Evolutionary conservation across 2,113 vertebrate genomes (phyloP), one percentile per base, ranked within the genome.

Genomic region (Girardinichthys multiradiatus): DNA sequence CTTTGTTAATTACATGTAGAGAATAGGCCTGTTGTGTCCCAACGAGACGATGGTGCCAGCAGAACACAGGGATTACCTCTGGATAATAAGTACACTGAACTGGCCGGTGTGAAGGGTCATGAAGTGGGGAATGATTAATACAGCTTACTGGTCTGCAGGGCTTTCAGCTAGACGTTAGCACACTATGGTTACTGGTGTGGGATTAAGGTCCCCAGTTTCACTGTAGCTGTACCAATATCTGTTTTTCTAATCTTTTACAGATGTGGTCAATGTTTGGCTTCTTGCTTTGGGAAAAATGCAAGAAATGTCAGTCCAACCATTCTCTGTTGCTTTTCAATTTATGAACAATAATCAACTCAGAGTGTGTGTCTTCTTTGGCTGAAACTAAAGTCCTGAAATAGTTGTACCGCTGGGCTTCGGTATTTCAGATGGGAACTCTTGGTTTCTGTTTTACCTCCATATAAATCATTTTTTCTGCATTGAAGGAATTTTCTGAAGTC

Each of bases 11-110:
- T 78, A 86, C 81, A 17, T 58, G 82, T 76, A 72, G 75, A 91
- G 89, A 92, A 92, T 77, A 62, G 90, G 81, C 76, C 86, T 61
- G 78, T 92, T 91, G 90, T 92, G 86, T 75, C 63, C 67, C 30
- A 4, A 77, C 76, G 86, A 83, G 81, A 85, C 83, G 74, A 90
- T 77, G 81, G 85, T 80, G 80, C 80, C 84, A 64, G 86, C 69
- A 68, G 87, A 86, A 90, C 83, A 80, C 81, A 74, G 67, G 89
- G 90, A 91, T 92, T 91, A 91, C 81, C 70, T 60, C 57, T 1
- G 31, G 78, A 77, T 83, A 83, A 89, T 76, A 64, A 45, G 54
- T 45, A 33, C 13, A 60, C 86, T 86, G 89, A 85, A 82, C 87
- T 72, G 85, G 81, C 74, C 84, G 27, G 68, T 82, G 87, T 64